Base-by-base conservation (phyloP, 2,888 invertebrate genomes). In the Tryphoninae sp. region DNA sequence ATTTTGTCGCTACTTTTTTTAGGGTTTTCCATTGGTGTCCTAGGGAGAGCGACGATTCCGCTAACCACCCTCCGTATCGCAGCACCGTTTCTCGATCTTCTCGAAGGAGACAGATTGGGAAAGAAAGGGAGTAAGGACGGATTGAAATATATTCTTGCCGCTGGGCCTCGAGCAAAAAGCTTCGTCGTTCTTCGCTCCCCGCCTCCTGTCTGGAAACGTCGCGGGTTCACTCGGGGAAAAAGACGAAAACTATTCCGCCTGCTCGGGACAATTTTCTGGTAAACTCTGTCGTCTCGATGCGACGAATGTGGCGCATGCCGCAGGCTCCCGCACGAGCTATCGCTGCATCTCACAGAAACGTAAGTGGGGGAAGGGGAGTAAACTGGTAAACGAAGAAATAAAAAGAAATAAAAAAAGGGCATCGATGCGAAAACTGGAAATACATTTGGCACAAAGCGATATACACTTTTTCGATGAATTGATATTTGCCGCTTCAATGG, bases 81-180 rank as follows among this genome's bases (percentile, higher is more conserved):
- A 33, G n/a, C 49, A 42, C 62, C 68, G 80, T 76, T 65, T 76
- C 71, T 51, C 71, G 75, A 75, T 71, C 80, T 65, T 69, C 77
- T 67, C 53, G 58, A 53, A 42, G 53, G 51, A 61, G 62, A 55
- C 42, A 77, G 61, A 53, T 45, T 6, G 23, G 23, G 42, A 45
- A 62, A 51, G 45, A 61, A 61, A 64, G 65, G 22, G 71, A 65
- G 71, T 40, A 62, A 75, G 71, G 79, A 40, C 42, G 71, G 71
- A 80, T 76, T 80, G 80, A 80, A 80, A 80, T 76, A 80, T 80
- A 80, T 75, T 80, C 75, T 76, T 53, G 80, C 80, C 80, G 49
- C 53, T 16, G 80, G 71, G 74, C 42, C 45, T 59, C 26, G 11
- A 71, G 58, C 75, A 16, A 55, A 80, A 80, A 80, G 61, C 49